A percentile compares a stretch with the other conserved stretches of the same genome.
phyloP scores from a whole-genome alignment of 1,140 invertebrate genomes.

The Caenorhabditis briggsae region DNA sequence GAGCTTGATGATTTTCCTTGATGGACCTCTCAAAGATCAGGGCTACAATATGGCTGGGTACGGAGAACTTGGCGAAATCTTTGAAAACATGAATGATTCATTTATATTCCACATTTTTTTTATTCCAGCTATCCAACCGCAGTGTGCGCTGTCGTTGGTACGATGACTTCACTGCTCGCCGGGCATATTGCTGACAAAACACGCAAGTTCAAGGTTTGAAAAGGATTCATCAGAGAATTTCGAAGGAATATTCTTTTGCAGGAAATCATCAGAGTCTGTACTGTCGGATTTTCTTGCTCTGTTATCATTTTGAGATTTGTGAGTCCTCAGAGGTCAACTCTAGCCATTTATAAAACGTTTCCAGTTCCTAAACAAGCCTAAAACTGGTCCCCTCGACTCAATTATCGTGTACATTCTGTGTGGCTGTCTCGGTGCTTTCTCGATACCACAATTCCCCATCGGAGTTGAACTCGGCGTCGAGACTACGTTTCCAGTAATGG shows the following conservation, averaged over 20 bases:
- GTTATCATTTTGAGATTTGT: conserved; percentile 64
- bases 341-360: neutral
- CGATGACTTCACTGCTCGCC: conserved; percentile 63
- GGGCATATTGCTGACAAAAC: conserved; percentile 68
- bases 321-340: neutral
- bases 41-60: conserved; percentile 52
- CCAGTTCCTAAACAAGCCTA: neutral
- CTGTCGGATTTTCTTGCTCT: conserved; percentile 58
- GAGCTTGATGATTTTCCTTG: conserved; percentile 61
- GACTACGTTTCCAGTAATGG: conserved; percentile 73
- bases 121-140: conserved; percentile 59
- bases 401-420: conserved; percentile 6
- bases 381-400: conserved; percentile 27
- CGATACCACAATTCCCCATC: conserved; percentile 71
- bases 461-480: conserved; percentile 74
- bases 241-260: conserved; percentile 63
- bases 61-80: neutral
- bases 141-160: conserved; percentile 59
- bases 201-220: conserved; percentile 66
- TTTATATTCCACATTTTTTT: conserved; percentile 54
- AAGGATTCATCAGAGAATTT: conserved; percentile 15
- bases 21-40: conserved; percentile 53
- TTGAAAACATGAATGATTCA: conserved; percentile 22
- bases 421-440: conserved; percentile 63
- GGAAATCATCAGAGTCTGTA: conserved; percentile 68